These are phyloP conservation scores for Ciconia boyciana DNA, from an alignment of 2,113 vertebrate species.

Conservation along the genomic window DNA sequence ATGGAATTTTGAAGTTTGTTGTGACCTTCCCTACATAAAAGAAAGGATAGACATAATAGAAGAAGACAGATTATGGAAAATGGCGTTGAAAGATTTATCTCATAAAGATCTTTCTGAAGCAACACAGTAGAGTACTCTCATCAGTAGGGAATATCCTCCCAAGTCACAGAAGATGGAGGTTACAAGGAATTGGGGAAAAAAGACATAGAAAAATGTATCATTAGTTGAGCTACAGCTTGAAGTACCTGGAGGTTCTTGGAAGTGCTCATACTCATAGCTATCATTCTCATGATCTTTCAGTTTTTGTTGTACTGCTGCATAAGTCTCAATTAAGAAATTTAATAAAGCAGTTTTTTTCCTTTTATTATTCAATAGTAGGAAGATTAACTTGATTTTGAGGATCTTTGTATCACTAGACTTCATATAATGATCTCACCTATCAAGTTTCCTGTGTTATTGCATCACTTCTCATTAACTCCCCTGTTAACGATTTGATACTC, in stretches of 20 bases:
- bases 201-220: background rate
- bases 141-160: background rate
- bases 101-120: background rate
- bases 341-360: background rate
- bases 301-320: background rate
- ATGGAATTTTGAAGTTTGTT: background rate
- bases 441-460: background rate
- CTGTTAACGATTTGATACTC: background rate
- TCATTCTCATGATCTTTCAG: background rate
- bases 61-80: background rate
- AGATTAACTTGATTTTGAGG: background rate
- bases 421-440: background rate
- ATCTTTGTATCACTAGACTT: background rate
- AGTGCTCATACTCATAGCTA: background rate
- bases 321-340: background rate
- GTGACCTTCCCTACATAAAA: background rate
- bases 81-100: background rate
- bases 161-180: background rate
- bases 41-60: background rate
- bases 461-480: constrained; percentile 4
- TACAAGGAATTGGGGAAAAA: background rate
- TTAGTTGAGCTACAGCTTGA: background rate
- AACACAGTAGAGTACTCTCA: background rate
- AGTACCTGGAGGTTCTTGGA: background rate
- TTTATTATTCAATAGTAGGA: background rate